phyloP scores from a whole-genome alignment of 2,113 vertebrate species.

The Aegithalos caudatus region DNA sequence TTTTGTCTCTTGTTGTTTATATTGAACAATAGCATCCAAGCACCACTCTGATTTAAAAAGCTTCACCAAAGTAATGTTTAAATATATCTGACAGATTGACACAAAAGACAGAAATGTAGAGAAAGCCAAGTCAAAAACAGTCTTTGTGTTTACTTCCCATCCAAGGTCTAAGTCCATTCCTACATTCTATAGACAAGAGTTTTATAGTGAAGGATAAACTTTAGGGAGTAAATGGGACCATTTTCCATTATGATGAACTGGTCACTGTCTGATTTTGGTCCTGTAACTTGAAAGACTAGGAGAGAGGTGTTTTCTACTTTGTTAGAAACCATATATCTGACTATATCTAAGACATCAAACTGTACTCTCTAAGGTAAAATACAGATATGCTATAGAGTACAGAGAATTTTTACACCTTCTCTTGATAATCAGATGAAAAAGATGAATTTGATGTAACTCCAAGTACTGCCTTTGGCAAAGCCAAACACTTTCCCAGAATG shows the following conservation, averaged over 20 bases:
- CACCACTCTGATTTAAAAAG: background rate
- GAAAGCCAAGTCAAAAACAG: fast-evolving
- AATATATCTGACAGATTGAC: background rate
- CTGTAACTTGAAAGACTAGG: background rate
- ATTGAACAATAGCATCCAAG: background rate
- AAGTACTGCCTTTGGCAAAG: background rate
- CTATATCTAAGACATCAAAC: background rate
- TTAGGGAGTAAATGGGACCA: background rate
- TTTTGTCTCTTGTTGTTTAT: background rate
- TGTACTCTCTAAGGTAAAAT: background rate
- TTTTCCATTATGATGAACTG: background rate
- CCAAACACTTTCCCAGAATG: background rate
- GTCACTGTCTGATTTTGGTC: background rate
- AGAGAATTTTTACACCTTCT: background rate
- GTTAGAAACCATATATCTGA: background rate
- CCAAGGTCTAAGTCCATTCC: background rate
- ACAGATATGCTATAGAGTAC: background rate
- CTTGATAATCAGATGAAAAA: background rate
- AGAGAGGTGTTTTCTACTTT: background rate
- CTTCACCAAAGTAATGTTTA: background rate
- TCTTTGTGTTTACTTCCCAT: background rate
- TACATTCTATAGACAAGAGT: background rate
- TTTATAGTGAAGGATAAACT: background rate
- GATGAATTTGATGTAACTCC: background rate
- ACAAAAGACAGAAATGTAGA: background rate